Evolutionary conservation across 2,797 vertebrate genomes (phyloP), one percentile per base, ranked within the genome.

Genomic region (Xyrichtys novacula): DNA sequence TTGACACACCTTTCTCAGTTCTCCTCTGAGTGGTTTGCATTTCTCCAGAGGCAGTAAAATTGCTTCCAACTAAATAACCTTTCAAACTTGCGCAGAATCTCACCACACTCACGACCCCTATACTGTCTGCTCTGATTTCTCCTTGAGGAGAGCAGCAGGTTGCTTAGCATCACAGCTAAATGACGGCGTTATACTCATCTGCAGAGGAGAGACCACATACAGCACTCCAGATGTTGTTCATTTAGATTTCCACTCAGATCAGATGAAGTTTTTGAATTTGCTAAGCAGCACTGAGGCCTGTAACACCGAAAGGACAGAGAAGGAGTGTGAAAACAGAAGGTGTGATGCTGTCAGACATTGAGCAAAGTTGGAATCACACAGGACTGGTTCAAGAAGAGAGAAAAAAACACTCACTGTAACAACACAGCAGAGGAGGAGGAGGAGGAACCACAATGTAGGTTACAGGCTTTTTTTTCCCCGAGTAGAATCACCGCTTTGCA

Each of bases 401-500:
- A 68, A 48, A 58, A 34, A 34, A 9, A 34, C 32, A 12, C n/a
- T n/a, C 32, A 12, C 14, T 26, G 52, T 44, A 40, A 52, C 42
- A 59, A 31, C 20, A 43, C 1, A 43, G 29, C 34, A 44, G 26
- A 54, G 29, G 48, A 42, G 55, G 31, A 57, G 29, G 48, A 42
- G 54, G 34, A 48, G 31, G 32, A 55, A 42, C 60, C 48, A 47
- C 39, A 22, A 34, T 25, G 34, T 23, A 42, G 55, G 58, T 48
- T 20, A 59, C 19, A 20, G 36, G 65, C 48, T 47, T 72, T 62
- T 71, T 47, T 72, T 61, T 65, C 56, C 43, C 47, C 58, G 40
- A 6, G 19, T 40, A 68, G 59, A 50, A 57, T 61, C 57, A 60
- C 26, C 4, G 6, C 26, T 10, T 52, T 58, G 22, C 28, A 71